A percentile compares a stretch with the other conserved stretches of the same genome.
phyloP scores from a whole-genome alignment of 1,140 invertebrate genomes.

The Cherax quadricarinatus region DNA sequence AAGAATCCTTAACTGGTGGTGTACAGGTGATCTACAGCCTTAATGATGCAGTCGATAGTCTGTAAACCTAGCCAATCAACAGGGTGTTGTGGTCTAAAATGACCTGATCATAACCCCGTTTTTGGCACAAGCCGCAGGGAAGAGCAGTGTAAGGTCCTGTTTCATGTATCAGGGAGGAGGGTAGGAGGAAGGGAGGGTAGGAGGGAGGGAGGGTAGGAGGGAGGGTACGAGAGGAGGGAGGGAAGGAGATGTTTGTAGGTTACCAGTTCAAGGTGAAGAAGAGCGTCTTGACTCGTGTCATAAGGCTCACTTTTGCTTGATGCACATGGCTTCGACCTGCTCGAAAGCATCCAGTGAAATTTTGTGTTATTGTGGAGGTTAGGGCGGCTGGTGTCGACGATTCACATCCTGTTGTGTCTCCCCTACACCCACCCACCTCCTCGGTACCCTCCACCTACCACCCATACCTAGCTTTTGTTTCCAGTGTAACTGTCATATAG shows the following conservation, averaged over 20 bases:
- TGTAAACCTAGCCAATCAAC: too few species aligned
- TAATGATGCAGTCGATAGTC: too few species aligned
- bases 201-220: not conserved
- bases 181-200: too few species aligned
- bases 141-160: not conserved
- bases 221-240: not conserved
- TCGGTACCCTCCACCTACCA: too few species aligned
- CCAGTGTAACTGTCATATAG: too few species aligned
- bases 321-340: not conserved
- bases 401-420: not conserved
- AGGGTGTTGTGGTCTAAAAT: not conserved
- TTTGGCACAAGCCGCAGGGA: not conserved
- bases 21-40: too few species aligned
- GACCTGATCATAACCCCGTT: not conserved
- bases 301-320: not conserved
- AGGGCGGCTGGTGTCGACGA: not conserved
- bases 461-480: too few species aligned
- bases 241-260: not conserved
- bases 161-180: not conserved
- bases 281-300: not conserved
- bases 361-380: not conserved
- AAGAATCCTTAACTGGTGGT: too few species aligned
- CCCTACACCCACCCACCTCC: too few species aligned
- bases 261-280: not conserved
- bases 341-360: constrained; percentile 2